Evolutionary conservation across 2,888 invertebrate species (phyloP).

Genomic region (Caenorhabditis doughertyi): DNA sequence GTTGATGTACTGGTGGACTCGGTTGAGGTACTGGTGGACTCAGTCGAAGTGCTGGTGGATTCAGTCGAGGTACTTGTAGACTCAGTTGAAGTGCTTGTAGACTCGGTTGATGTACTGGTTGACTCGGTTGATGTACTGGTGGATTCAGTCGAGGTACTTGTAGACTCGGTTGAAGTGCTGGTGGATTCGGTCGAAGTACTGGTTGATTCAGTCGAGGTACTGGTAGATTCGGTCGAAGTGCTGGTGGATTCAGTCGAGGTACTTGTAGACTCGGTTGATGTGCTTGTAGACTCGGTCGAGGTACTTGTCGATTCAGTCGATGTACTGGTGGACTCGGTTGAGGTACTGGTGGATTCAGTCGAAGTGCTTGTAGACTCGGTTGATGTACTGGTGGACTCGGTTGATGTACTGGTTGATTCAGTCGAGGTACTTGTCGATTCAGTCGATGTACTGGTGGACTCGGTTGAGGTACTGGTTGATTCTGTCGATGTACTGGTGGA

Average conservation of each 20-base stretch:
- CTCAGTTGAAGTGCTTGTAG: conserved; percentile 7
- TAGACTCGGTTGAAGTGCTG: not conserved
- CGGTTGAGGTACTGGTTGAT: conserved; percentile 16
- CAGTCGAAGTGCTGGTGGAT: not conserved
- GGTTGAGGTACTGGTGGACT: not conserved
- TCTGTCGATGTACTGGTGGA: conserved; percentile 11
- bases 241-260: conserved; percentile 25
- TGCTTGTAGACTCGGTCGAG: conserved; percentile 19
- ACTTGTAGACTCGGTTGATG: conserved; percentile 24
- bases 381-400: conserved; percentile 1
- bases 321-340: conserved; percentile 34
- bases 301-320: conserved; percentile 16
- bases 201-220: conserved; percentile 34
- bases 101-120: conserved; percentile 21
- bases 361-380: conserved; percentile 19
- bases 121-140: conserved; percentile 4
- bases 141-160: conserved; percentile 18
- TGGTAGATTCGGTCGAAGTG: conserved; percentile 26
- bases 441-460: conserved; percentile 16
- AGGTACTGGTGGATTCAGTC: conserved; percentile 25
- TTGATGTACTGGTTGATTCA: conserved; percentile 17
- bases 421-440: conserved; percentile 11
- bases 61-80: not conserved
- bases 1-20: conserved; percentile 2
- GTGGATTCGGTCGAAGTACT: conserved; percentile 18